Evolutionary conservation across 1,140 invertebrate genomes (phyloP), one percentile per base, ranked within the genome.

Genomic region (Zaprionus kolodkinae): DNA sequence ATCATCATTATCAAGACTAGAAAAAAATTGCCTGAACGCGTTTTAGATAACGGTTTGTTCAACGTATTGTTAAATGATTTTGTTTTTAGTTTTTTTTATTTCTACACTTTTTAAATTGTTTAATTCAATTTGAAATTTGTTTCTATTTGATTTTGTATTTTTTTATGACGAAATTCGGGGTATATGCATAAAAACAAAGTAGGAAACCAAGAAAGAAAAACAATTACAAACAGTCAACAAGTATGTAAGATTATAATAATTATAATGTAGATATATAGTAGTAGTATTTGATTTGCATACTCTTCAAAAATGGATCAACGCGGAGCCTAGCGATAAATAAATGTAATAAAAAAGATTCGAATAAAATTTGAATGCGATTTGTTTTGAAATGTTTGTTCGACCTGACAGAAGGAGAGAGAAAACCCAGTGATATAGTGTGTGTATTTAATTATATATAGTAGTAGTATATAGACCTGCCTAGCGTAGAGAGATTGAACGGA

Each of bases 141-240:
- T 38, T 54, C 35, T 66, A 56, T 66, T 67, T 40, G 33, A 21
- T 60, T 59, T 38, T 30, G 25, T 12, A 40, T 43, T 65, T 36
- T 54, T 61, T 50, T 61, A 15, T 13, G 40, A 61, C 55, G 40
- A 72, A 76, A 48, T 72, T 83, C 71, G 57, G 81, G 76, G 79
- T 83, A 84, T 69, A 84, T 81, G 78, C 79, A 82, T 71, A 80
- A 61, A 11, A 61, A 11, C 60, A 76, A 82, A 71, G 36, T 63
- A 15, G 65, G 45, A 50, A 50, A 50, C 21, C 17, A 73, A 43
- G 65, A 50, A 76, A 55, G 76, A 72, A n/a, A 52, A 33, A 72
- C 78, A 70, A 13, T 81, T 81, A 81, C 76, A 87, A 87, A 85
- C 78, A 78, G 64, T 78, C 73, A 81, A 75, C 70, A 75, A 84